Evolutionary conservation across 2,888 invertebrate species (phyloP).

Genomic region (Phlogophora meticulosa): DNA sequence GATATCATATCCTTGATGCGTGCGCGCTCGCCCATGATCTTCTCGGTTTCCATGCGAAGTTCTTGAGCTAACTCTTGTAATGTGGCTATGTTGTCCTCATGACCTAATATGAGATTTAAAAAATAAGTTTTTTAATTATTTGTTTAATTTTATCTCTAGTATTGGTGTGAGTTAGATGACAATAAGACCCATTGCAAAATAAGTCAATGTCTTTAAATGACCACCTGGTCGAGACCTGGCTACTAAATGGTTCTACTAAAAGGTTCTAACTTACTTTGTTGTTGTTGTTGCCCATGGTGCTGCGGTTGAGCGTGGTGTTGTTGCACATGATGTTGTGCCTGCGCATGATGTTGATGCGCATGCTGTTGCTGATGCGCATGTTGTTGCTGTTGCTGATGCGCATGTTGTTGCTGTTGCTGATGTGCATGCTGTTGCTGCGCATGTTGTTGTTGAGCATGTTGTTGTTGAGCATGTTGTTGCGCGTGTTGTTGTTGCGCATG

Average conservation of each 20-base stretch:
- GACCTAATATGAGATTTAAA: constrained; percentile 70
- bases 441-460: constrained; percentile 35
- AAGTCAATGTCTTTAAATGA: no score
- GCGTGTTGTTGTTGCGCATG: constrained; percentile 13
- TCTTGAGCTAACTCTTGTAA: constrained; percentile 88
- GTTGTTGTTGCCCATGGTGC: constrained; percentile 32
- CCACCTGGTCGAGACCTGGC: no score
- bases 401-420: neutral
- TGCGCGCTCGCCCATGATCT: constrained; percentile 86
- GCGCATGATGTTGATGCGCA: constrained; percentile 58
- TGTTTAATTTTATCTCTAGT: no score
- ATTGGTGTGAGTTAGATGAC: no score
- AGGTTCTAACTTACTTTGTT: constrained; percentile 63
- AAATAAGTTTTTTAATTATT: neutral
- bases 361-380: constrained; percentile 60
- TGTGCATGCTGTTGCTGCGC: constrained; percentile 22
- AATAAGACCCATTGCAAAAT: no score
- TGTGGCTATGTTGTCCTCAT: constrained; percentile 85
- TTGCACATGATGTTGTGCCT: constrained; percentile 29
- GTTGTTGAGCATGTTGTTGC: constrained; percentile 53
- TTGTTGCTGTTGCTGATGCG: constrained; percentile 10
- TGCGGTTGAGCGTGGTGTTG: constrained; percentile 61
- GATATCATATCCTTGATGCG: constrained; percentile 85
- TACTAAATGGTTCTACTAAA: no score
- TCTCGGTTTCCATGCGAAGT: constrained; percentile 86